These are phyloP conservation scores for Drosophila kikkawai DNA, from an alignment of 1,140 invertebrate species.

Conservation along the genomic window DNA sequence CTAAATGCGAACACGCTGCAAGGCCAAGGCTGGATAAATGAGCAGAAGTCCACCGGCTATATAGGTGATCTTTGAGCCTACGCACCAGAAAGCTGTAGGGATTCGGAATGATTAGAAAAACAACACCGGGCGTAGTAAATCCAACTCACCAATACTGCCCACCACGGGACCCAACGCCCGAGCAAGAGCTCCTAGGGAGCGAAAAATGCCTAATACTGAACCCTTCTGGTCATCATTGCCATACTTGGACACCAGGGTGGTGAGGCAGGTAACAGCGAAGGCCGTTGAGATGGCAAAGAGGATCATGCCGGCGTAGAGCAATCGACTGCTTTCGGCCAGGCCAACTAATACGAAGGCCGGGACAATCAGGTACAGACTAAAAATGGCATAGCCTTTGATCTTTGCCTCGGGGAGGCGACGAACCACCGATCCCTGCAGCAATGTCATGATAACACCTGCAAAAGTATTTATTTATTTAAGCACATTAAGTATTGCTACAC, in stretches of 20 bases:
- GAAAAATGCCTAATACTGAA: conserved; percentile 95
- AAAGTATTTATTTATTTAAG: conserved; percentile 16
- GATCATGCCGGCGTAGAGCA: conserved; percentile 93
- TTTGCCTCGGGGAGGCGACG: conserved; percentile 91
- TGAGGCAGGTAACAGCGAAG: conserved; percentile 97
- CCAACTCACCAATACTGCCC: conserved; percentile 89
- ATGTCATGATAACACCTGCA: conserved; percentile 92
- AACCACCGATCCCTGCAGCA: conserved; percentile 96
- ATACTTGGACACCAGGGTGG: conserved; percentile 93
- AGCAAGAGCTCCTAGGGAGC: conserved; percentile 96
- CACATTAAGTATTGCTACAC: not conserved
- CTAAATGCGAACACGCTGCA: conserved; percentile 80
- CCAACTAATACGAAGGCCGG: conserved; percentile 96
- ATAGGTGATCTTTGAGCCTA: conserved; percentile 91
- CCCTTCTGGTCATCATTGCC: conserved; percentile 95
- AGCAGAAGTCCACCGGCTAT: conserved; percentile 89
- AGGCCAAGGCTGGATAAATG: conserved; percentile 89
- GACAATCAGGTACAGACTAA: conserved; percentile 94
- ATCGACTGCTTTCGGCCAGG: conserved; percentile 85
- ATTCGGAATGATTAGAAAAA: not conserved
- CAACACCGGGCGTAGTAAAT: not conserved
- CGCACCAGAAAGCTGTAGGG: conserved; percentile 91
- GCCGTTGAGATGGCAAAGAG: conserved; percentile 97
- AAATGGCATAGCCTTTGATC: conserved; percentile 90
- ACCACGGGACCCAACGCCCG: conserved; percentile 95